Evolutionary conservation across 2,113 vertebrate species (phyloP).

Genomic region (Prietella phreatophila): DNA sequence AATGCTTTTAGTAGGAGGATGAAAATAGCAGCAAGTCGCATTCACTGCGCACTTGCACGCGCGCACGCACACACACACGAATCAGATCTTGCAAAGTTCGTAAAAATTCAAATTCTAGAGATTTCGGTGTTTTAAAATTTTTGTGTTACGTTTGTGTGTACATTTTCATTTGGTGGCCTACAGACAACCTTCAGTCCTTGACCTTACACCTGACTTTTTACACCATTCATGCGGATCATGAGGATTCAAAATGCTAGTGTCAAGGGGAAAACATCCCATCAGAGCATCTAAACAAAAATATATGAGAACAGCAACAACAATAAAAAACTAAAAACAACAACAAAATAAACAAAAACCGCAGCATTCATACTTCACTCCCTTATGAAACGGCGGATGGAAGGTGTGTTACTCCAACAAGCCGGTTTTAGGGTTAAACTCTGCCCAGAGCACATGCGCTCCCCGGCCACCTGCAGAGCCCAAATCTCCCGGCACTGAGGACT

Average conservation of each 20-base stretch:
- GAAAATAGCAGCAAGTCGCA: background rate
- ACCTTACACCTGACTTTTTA: background rate
- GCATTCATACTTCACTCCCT: background rate
- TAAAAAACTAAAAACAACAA: too few species aligned
- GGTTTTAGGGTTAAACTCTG: background rate
- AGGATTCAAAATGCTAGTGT: background rate
- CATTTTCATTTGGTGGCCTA: background rate
- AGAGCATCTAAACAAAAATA: background rate
- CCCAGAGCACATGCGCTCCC: background rate
- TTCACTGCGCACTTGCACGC: background rate
- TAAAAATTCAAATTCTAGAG: background rate
- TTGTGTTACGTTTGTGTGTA: background rate
- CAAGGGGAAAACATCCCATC: background rate
- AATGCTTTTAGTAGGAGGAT: background rate
- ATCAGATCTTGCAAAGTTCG: background rate
- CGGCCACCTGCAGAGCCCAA: conserved; percentile 3
- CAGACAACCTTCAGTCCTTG: background rate
- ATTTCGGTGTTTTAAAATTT: background rate
- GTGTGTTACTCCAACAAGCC: background rate
- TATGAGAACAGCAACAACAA: background rate
- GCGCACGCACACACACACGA: background rate
- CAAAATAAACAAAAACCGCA: background rate
- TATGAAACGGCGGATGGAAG: background rate
- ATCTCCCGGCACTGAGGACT: background rate
- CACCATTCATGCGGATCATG: background rate